A percentile compares a stretch with the other conserved stretches of the same genome.
phyloP scores from a whole-genome alignment of 2,113 vertebrate species.

The Diadophis punctatus region DNA sequence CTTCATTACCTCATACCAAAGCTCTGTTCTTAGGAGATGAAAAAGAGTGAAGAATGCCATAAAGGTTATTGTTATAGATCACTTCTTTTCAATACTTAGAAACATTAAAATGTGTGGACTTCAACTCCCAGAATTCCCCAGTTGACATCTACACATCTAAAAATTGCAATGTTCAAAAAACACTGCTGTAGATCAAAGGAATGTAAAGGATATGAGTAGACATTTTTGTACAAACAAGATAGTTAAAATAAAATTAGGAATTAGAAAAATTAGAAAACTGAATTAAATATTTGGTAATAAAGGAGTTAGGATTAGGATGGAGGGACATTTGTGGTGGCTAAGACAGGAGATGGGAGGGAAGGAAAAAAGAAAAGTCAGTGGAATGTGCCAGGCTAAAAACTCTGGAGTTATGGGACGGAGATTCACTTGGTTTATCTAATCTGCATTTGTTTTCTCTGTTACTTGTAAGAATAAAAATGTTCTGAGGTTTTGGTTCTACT shows the following conservation, averaged over 20 bases:
- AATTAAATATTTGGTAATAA: neutral
- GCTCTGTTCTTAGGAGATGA: neutral
- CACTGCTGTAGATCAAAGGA: neutral
- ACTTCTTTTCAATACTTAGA: neutral
- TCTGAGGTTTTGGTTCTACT: neutral
- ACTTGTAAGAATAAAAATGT: neutral
- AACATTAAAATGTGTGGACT: neutral
- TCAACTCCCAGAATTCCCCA: neutral
- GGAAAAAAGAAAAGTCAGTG: neutral
- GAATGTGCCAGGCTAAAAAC: neutral
- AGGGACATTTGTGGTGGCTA: neutral
- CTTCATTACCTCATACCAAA: neutral
- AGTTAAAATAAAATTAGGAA: neutral
- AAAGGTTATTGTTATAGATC: neutral
- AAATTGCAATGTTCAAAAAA: neutral
- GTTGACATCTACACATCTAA: neutral
- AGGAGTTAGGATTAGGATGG: neutral
- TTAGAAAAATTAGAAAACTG: neutral
- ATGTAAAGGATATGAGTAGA: neutral
- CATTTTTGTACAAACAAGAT: neutral
- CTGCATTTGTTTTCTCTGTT: neutral
- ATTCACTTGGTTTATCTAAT: neutral
- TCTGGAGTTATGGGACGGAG: neutral
- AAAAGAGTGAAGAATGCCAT: neutral
- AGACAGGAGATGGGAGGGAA: neutral